These are phyloP conservation scores for Zaprionus bogoriensis DNA, from an alignment of 2,888 invertebrate species.

Conservation along the genomic window DNA sequence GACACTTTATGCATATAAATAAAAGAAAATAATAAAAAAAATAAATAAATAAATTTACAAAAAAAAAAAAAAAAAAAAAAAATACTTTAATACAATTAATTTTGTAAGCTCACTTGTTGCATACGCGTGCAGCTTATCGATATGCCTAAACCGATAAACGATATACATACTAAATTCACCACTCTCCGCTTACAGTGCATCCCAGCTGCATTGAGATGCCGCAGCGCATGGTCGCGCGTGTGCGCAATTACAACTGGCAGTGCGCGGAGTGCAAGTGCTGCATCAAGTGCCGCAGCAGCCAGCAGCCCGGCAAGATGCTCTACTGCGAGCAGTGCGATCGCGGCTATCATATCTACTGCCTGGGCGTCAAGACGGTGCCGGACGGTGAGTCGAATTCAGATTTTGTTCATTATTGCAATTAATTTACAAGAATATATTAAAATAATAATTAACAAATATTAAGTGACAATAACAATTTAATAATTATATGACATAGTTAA, in stretches of 20 bases:
- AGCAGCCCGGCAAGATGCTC: slow-evolving; percentile 95
- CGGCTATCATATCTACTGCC: slow-evolving; percentile 96
- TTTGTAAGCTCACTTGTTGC: too few species aligned
- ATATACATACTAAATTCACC: too few species aligned
- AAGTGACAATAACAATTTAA: not conserved
- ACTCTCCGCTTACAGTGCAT: slow-evolving; percentile 87
- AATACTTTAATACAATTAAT: too few species aligned
- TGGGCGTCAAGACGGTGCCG: slow-evolving; percentile 91
- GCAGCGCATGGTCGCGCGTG: slow-evolving; percentile 91
- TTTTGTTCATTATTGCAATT: not conserved
- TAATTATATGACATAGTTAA: too few species aligned
- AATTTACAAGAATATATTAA: not conserved
- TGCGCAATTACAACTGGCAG: slow-evolving; percentile 95
- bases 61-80: too few species aligned
- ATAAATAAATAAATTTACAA: too few species aligned
- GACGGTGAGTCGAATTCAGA: slow-evolving; percentile 85
- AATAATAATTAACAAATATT: too few species aligned
- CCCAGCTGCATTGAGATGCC: slow-evolving; percentile 94
- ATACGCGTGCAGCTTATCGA: not conserved
- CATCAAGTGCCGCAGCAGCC: slow-evolving; percentile 90
- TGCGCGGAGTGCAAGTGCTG: slow-evolving; percentile 97
- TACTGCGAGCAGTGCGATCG: slow-evolving; percentile 97
- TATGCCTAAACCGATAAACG: not conserved
- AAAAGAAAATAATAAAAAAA: too few species aligned
- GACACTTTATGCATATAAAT: too few species aligned